Percentiles rank a stretch among this genome's conserved stretches.
Conservation (phyloP, 2,888 invertebrate species). For the Stenodera caucasica region DNA sequence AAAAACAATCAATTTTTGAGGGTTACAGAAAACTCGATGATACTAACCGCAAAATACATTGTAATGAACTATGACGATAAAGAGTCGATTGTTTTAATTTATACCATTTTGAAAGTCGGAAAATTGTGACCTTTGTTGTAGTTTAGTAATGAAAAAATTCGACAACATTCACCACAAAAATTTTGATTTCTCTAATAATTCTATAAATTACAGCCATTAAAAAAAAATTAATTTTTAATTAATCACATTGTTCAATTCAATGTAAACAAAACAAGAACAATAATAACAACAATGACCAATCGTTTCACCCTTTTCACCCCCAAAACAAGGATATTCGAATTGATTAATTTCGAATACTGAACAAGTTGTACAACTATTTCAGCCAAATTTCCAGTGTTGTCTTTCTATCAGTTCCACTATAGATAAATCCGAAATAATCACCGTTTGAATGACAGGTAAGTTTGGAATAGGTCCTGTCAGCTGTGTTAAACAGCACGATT, state of each 20-base stretch:
- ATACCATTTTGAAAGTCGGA: not conserved
- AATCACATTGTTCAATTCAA: not conserved
- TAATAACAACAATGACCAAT: not conserved
- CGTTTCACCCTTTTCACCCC: too few relatives aligned
- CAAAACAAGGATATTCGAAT: not conserved
- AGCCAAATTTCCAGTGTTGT: too few relatives aligned
- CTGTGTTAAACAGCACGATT: constrained; percentile 19
- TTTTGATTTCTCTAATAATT: not conserved
- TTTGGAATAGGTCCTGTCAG: constrained; percentile 20
- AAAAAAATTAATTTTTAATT: not conserved
- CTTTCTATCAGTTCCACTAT: too few relatives aligned
- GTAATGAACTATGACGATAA: not conserved
- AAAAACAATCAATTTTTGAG: not conserved
- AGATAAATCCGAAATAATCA: constrained; percentile 3
- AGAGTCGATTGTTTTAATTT: not conserved
- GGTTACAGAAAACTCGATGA: constrained; percentile 14
- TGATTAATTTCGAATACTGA: not conserved
- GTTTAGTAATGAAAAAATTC: not conserved
- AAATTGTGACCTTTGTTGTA: not conserved
- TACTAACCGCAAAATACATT: not conserved
- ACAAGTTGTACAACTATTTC: too few relatives aligned
- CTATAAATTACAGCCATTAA: too few relatives aligned
- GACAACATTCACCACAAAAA: not conserved
- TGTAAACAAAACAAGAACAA: not conserved
- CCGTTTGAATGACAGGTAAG: constrained; percentile 14